phyloP scores from a whole-genome alignment of 1,140 invertebrate genomes.

The Mactra quadrangularis region DNA sequence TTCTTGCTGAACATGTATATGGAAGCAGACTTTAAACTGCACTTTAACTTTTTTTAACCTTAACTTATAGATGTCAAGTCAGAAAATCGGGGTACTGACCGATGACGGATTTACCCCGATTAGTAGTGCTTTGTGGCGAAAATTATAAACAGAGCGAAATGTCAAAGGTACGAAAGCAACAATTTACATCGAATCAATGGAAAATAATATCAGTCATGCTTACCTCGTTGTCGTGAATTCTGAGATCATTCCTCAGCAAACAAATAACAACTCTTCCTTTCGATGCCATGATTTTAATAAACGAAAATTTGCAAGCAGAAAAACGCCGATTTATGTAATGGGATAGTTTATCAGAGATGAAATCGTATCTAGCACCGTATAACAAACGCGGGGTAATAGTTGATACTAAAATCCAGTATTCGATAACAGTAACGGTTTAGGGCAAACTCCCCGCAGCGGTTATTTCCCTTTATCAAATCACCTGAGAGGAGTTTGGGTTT shows the following conservation, averaged over 20 bases:
- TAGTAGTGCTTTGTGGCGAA: neutral
- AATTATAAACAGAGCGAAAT: neutral
- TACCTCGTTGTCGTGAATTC: conserved; percentile 82
- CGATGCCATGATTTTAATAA: neutral
- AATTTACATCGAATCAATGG: neutral
- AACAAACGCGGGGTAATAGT: too few relatives aligned
- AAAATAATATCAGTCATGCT: neutral
- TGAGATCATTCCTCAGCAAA: conserved; percentile 79
- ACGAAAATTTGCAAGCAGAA: neutral
- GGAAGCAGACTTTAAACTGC: too few relatives aligned
- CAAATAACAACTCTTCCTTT: conserved; percentile 64
- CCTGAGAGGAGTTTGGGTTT: too few relatives aligned
- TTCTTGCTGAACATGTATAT: too few relatives aligned
- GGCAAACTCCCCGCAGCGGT: too few relatives aligned
- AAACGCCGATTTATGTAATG: conserved; percentile 11
- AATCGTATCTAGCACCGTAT: neutral
- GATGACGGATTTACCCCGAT: neutral
- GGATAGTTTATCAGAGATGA: neutral
- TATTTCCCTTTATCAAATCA: too few relatives aligned
- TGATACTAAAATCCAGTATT: too few relatives aligned
- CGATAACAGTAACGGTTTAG: too few relatives aligned
- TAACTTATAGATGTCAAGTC: neutral
- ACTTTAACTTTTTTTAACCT: too few relatives aligned
- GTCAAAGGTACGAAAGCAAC: neutral
- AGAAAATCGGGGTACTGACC: neutral